Evolutionary conservation across 2,888 invertebrate species (phyloP), one percentile per base, ranked within the genome.

Genomic region (Hypolimnas misippus): DNA sequence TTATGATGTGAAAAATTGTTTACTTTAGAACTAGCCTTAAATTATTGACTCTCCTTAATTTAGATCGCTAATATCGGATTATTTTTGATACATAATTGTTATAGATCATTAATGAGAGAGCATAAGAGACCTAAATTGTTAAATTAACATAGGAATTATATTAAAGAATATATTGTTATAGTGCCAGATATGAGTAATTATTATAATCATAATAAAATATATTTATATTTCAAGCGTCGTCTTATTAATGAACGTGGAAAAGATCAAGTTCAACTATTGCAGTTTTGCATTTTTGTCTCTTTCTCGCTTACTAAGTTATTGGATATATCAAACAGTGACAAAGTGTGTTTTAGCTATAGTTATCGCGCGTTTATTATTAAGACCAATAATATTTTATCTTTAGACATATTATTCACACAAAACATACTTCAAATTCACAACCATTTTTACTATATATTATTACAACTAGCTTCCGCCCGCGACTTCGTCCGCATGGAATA

Each of bases 11-110:
- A 14, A 38, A 35, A 46, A 29, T 40, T 31, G 57, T 57, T 42
- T 46, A 49, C 56, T 50, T 10, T 33, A 38, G n/a, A 33, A 56
- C 31, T 64, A 60, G 53, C 52, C 54, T 17, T 50, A 49, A 57
- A 54, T 55, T 63, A 54, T 58, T 52, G 31, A 55, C 25, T 55
- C 33, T 51, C 29, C 16, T 56, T 42, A 62, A 59, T 42, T 50
- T 57, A 60, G 44, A 63, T 54, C 42, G 60, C 62, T 65, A 49
- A 57, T 60, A 52, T 57, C 56, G 62, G 54, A 60, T 66, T 70
- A 68, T 68, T 70, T 68, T 66, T 66, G 66, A 66, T 69, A 56
- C 63, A 53, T 55, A 70, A 56, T 68, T 68, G 66, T 72, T 72
- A 66, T 62, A 56, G 52, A 56, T 65, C 59, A 42, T 12, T 55